phyloP scores from a whole-genome alignment of 2,888 invertebrate genomes.

The Isoperla grammatica region DNA sequence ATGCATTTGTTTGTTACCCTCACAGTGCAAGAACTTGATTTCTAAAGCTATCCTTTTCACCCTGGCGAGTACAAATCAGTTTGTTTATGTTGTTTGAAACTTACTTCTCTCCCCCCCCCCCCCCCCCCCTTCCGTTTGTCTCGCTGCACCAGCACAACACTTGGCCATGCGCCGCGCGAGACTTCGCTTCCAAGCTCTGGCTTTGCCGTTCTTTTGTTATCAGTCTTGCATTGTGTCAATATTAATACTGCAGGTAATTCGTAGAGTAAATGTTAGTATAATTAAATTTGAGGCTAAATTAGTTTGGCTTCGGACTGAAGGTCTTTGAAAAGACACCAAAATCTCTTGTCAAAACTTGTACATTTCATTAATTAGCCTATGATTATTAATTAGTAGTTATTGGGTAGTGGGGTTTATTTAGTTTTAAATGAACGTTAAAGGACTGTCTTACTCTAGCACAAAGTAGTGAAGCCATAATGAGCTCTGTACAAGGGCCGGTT shows the following conservation, averaged over 20 bases:
- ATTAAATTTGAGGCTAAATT: conserved; percentile 6
- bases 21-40: background rate
- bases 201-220: too few species aligned
- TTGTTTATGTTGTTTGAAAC: too few species aligned
- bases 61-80: conserved; percentile 3
- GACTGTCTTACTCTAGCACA: conserved; percentile 1
- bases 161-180: too few species aligned
- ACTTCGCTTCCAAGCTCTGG: too few species aligned
- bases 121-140: too few species aligned
- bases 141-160: too few species aligned
- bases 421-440: conserved; percentile 1
- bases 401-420: conserved; percentile 13
- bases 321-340: conserved; percentile 21
- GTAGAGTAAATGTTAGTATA: conserved; percentile 7
- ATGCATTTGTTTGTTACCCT: background rate
- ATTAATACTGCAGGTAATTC: conserved; percentile 13
- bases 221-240: conserved; percentile 11
- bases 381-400: conserved; percentile 3
- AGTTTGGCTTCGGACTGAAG: conserved; percentile 13
- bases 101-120: too few species aligned
- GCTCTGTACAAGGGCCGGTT: background rate
- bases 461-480: background rate
- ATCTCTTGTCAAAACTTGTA: conserved; percentile 22
- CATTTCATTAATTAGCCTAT: conserved; percentile 15
- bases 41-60: background rate